Evolutionary conservation across 2,888 invertebrate species (phyloP).

Genomic region (Callyntrura guangdongensis): DNA sequence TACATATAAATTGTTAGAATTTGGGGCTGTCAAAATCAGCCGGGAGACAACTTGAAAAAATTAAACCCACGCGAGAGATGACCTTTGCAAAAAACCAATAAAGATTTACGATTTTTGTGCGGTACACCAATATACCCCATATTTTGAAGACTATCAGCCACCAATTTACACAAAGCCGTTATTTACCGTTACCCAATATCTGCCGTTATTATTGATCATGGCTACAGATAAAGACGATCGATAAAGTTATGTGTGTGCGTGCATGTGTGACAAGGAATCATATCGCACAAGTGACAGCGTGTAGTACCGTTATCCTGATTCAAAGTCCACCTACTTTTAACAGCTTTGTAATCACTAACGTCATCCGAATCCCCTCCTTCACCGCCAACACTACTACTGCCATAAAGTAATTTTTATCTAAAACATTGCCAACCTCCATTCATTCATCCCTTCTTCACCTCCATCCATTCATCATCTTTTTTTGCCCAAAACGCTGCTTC

Average conservation of each 20-base stretch:
- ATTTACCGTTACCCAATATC: too few species aligned
- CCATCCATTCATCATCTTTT: conserved; percentile 20
- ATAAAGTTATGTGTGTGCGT: neutral
- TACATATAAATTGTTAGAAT: too few species aligned
- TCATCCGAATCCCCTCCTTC: neutral
- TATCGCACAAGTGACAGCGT: neutral
- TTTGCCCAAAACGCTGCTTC: neutral
- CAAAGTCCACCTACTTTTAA: conserved; percentile 37
- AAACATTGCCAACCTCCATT: conserved; percentile 19
- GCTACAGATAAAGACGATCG: neutral
- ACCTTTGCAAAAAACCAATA: too few species aligned
- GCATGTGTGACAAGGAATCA: neutral
- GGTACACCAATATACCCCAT: neutral
- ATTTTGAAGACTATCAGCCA: neutral
- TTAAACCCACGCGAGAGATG: too few species aligned
- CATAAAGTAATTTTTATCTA: neutral
- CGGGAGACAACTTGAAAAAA: too few species aligned
- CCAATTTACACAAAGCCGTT: too few species aligned
- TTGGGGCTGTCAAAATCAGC: neutral
- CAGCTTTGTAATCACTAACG: too few species aligned
- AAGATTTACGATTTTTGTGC: too few species aligned
- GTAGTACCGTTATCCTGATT: too few species aligned
- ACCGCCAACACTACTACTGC: neutral
- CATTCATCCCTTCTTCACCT: neutral
- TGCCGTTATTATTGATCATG: too few species aligned